A percentile compares a stretch with the other conserved stretches of the same genome.
These are phyloP conservation scores for Ciconia stormi DNA, from an alignment of 2,113 vertebrate genomes.

Conservation along the genomic window DNA sequence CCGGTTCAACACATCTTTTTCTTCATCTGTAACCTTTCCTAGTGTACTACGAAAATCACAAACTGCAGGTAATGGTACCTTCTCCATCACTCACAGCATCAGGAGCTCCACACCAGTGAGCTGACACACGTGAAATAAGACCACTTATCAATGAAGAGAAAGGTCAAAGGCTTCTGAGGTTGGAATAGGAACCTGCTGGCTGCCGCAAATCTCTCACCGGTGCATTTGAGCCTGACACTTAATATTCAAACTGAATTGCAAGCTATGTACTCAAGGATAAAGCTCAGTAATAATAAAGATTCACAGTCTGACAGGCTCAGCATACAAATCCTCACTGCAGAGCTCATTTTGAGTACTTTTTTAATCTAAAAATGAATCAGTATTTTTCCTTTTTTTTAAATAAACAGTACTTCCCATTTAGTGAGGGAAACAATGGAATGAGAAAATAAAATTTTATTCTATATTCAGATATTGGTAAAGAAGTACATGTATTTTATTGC, in stretches of 20 bases:
- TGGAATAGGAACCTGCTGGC: conserved; percentile 8
- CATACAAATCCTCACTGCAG: conserved; percentile 47
- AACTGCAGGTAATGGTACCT: neutral
- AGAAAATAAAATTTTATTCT: neutral
- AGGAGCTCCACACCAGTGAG: neutral
- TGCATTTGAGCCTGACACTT: conserved; percentile 67
- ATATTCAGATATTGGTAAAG: neutral
- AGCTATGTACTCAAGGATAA: conserved; percentile 69
- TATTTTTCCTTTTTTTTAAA: neutral
- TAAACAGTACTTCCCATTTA: neutral
- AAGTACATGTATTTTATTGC: neutral
- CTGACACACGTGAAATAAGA: conserved; percentile 45
- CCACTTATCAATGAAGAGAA: conserved; percentile 25
- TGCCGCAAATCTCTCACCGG: conserved; percentile 48
- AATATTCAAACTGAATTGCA: conserved; percentile 68
- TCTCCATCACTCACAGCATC: neutral
- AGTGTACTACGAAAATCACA: neutral
- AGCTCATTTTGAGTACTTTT: conserved; percentile 11
- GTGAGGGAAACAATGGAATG: neutral
- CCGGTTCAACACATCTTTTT: neutral
- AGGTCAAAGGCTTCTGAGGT: conserved; percentile 29
- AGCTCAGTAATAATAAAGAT: conserved; percentile 58
- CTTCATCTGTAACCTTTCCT: neutral
- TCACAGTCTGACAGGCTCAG: conserved; percentile 42
- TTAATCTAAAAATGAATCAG: neutral